Evolutionary conservation across 1,140 invertebrate species (phyloP), one percentile per base, ranked within the genome.

Genomic region (Camponotus vicinus): DNA sequence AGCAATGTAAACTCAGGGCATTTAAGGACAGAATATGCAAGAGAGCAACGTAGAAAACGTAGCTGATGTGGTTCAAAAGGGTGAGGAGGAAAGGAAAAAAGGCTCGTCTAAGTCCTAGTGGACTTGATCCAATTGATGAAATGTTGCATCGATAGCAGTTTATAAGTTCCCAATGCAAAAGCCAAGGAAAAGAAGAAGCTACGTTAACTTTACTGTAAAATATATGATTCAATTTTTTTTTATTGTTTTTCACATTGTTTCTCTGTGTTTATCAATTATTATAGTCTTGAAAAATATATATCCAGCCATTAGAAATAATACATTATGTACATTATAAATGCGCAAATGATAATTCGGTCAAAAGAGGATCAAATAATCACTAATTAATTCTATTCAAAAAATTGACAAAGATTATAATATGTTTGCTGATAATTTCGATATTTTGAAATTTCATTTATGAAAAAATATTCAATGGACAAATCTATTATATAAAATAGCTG

Each of bases 81-180:
- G 97, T 52, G 98, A 98, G 92, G 97, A 98, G 94, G 98, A 99
- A 93, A 99, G 99, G 92, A 96, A 97, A 73, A 95, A 98, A 93
- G 97, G 97, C 97, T 85, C 96, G 99, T 70, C 95, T 99, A 59
- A 99, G 99, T 0, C 99, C 99, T 2, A 99, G 99, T 64, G 99
- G 99, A 3, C 95, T 99, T 5, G 99, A 99, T 95, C 99, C 99
- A 3, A 96, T 98, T 63, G 99, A 99, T 99, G 97, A 98, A 99
- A 94, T 96, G 98, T 69, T 99, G 99, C 95, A 97, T 99, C n/a
- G 99, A 99, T 93, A 98, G 99, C 6, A 99, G 99, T 9, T 95
- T 99, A 1, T 99, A 99, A 99, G 97, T 99, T 55, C 99, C 99
- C 3, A 98, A 98, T 92, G 97, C 96, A 11, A 95, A 95, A 59